Evolutionary conservation across 1,140 invertebrate species (phyloP), one percentile per base, ranked within the genome.

Genomic region (Psix sp.): DNA sequence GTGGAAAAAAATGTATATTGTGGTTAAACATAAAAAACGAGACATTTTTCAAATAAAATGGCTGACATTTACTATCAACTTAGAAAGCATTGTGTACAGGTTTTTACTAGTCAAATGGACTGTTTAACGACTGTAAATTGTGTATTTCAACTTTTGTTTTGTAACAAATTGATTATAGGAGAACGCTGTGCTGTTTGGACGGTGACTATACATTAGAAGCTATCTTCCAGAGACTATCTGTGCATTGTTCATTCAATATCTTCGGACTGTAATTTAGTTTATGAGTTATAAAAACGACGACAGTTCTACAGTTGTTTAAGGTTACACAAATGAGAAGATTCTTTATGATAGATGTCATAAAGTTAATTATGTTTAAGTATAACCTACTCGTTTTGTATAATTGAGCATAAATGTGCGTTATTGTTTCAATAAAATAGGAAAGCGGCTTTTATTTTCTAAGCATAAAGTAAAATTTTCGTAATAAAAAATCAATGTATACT

Each of bases 211-310:
- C 31, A 57, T 36, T 45, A 57, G 40, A 17, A 57, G 29, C 40
- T 57, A 57, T 57, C 52, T 57, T 43, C 17, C 40, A n/a, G 39
- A 40, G 39, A 45, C 21, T 57, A 57, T 57, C 52, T 45, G 40
- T 11, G 39, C 39, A 57, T 57, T 57, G 52, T 57, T 57, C 52
- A 36, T 57, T 57, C 39, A 54, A 5, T 57, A n/a, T 57, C 52
- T 43, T 33, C 11, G 18, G 10, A 35, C 52, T 57, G 40, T 36
- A 57, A 45, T 45, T 43, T 43, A 33, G 40, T 43, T 57, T 57
- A 57, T 57, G 26, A 13, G 13, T 15, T 31, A 45, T 57, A 57
- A 43, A 57, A 33, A 54, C 42, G 36, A 54, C 16, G 26, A 57
- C 29, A 57, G 51, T 54, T 54, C 15, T 31, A 54, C 38, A 42